A percentile compares a stretch with the other conserved stretches of the same genome.
Evolutionary conservation across 2,113 vertebrate species (phyloP).

Genomic region (Prionailurus viverrinus): DNA sequence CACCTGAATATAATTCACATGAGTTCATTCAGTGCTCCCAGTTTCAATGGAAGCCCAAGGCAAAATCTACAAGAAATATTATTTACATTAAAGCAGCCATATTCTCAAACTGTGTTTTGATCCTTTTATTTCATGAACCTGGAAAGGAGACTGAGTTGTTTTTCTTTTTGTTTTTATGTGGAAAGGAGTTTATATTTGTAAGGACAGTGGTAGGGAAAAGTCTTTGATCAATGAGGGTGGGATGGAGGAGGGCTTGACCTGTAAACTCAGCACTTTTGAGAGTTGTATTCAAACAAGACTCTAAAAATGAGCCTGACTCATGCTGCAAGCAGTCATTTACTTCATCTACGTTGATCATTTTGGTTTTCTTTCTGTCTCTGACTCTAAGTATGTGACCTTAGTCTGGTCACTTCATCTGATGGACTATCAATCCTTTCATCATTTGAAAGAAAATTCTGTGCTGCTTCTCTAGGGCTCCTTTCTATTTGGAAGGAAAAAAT

Average conservation of each 20-base stretch:
- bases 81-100: not conserved
- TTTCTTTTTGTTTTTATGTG: not conserved
- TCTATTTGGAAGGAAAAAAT: not conserved
- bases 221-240: slow-evolving; percentile 37
- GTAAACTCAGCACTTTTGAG: slow-evolving; percentile 42
- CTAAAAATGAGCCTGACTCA: not conserved
- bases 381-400: slow-evolving; percentile 13
- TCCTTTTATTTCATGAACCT: not conserved
- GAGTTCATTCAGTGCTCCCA: not conserved
- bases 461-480: not conserved
- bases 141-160: not conserved
- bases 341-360: not conserved
- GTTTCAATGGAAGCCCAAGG: not conserved
- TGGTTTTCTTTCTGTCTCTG: not conserved
- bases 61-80: not conserved
- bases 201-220: not conserved
- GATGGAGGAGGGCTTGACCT: not conserved
- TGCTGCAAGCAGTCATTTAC: not conserved
- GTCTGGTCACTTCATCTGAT: slow-evolving; percentile 48
- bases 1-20: not conserved
- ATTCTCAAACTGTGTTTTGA: not conserved
- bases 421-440: not conserved
- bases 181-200: not conserved
- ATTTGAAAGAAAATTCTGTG: not conserved
- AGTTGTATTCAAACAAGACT: slow-evolving; percentile 29